phyloP scores from a whole-genome alignment of 2,888 invertebrate genomes.

The Drosophila anomelani region DNA sequence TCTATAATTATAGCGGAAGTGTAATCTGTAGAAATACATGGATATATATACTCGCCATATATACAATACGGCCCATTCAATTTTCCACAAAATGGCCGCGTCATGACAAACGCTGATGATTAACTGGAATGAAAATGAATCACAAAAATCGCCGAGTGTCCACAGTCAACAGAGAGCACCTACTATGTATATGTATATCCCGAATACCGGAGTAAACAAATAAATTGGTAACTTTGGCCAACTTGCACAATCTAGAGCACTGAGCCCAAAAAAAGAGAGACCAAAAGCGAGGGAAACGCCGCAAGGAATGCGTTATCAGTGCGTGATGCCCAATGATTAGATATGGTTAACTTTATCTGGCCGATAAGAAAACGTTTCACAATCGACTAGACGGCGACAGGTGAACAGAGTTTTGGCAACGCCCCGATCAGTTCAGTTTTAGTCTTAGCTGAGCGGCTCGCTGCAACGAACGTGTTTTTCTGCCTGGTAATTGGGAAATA shows the following conservation, averaged over 20 bases:
- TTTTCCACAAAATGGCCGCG: slow-evolving; percentile 51
- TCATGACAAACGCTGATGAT: slow-evolving; percentile 54
- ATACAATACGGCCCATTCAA: slow-evolving; percentile 26
- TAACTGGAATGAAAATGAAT: slow-evolving; percentile 72
- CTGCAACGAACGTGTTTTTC: slow-evolving; percentile 78
- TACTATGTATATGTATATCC: background rate
- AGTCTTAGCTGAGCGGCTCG: slow-evolving; percentile 78
- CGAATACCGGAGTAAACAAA: slow-evolving; percentile 21
- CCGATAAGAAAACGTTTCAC: slow-evolving; percentile 71
- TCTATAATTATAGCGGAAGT: slow-evolving; percentile 65
- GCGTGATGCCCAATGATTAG: slow-evolving; percentile 58
- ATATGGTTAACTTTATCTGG: slow-evolving; percentile 52
- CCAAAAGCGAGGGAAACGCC: slow-evolving; percentile 24
- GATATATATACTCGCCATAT: background rate
- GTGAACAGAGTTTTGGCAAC: slow-evolving; percentile 65
- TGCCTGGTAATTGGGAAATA: slow-evolving; percentile 53
- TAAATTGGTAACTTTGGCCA: slow-evolving; percentile 51
- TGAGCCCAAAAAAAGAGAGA: slow-evolving; percentile 27
- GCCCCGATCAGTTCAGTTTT: slow-evolving; percentile 61
- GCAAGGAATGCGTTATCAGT: slow-evolving; percentile 67
- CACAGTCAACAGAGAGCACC: slow-evolving; percentile 53
- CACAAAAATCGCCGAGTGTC: slow-evolving; percentile 59
- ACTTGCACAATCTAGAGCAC: slow-evolving; percentile 63
- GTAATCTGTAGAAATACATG: slow-evolving; percentile 3
- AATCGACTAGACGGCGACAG: slow-evolving; percentile 60